Percentiles rank a stretch among this genome's conserved stretches.
These are phyloP conservation scores for Acanthopagrus latus DNA, from an alignment of 2,797 vertebrate genomes.

Conservation along the genomic window DNA sequence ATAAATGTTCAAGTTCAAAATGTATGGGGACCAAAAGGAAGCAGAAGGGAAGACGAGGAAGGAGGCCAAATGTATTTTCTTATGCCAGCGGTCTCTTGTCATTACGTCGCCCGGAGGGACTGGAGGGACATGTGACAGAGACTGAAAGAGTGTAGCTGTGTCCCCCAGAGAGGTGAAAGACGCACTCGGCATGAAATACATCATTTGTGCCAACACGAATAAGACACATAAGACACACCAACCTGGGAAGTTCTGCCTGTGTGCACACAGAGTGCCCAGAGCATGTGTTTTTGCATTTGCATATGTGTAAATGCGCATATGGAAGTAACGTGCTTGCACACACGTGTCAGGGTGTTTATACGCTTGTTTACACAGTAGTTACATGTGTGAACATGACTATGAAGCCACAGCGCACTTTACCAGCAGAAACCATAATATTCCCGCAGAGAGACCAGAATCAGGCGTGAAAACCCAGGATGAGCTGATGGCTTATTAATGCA, in stretches of 20 bases:
- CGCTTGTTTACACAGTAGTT: not conserved
- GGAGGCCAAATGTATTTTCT: conserved; percentile 38
- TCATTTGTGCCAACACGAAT: conserved; percentile 51
- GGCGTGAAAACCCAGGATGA: conserved; percentile 45
- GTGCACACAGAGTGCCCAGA: not conserved
- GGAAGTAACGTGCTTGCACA: too few relatives aligned
- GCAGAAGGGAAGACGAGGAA: conserved; percentile 10
- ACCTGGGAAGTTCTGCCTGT: conserved; percentile 13
- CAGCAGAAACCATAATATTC: conserved; percentile 29
- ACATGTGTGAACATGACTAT: conserved; percentile 21
- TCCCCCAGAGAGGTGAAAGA: conserved; percentile 62
- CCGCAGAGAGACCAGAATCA: conserved; percentile 49
- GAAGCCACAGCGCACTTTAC: not conserved
- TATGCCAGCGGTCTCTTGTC: conserved; percentile 49
- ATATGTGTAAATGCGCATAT: not conserved
- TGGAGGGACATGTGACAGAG: conserved; percentile 47
- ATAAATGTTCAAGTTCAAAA: conserved; percentile 46
- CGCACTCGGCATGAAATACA: conserved; percentile 54
- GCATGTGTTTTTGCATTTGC: not conserved
- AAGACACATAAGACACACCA: conserved; percentile 34
- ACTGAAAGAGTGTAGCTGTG: conserved; percentile 36
- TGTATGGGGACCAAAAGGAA: conserved; percentile 16
- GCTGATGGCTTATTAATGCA: conserved; percentile 80
- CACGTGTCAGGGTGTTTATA: conserved; percentile 7
- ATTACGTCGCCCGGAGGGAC: conserved; percentile 58